Evolutionary conservation across 1,140 invertebrate species (phyloP), one percentile per base, ranked within the genome.

Genomic region (Penaeus chinensis): DNA sequence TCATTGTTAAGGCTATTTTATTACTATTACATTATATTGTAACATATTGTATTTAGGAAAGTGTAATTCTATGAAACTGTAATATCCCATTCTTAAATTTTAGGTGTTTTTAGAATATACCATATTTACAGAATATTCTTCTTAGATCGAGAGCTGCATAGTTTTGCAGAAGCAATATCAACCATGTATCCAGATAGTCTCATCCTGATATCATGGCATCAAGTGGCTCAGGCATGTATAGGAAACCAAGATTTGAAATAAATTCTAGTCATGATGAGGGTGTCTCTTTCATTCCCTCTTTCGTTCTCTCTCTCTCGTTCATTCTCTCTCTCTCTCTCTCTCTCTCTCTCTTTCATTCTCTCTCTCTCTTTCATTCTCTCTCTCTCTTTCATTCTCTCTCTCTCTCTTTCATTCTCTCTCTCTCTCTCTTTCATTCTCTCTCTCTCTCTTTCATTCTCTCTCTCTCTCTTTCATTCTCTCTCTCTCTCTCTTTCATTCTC

Each of bases 111-210:
- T 32, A 37, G 4, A 8, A 24, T 78, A 62, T 77, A 16, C 20
- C 22, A 27, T 37, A 54, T 85, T 79, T 63, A 19, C 32, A 86
- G 85, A 81, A 77, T 66, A 27, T 79, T 86, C 24, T 42, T 86
- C 32, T 18, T 86, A 47, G 85, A 86, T 65, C n/a, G 54, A 80
- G 85, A 78, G 32, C 37, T 86, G 8, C 60, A 79, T 18, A 63
- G 77, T 10, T 79, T 78, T 22, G 32, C 76, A 37, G 85, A 86
- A 47, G 77, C 32, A 37, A 65, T 86, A 47, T 32, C 85, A 66
- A 54, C 76, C 20, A 42, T 80, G 19, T 80, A 77, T 37, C 85
- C 85, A 11, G 42, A 79, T 3, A 69, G 54, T n/a, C 27, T 37
- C 20, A 66, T 86, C 54, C 63, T 86, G 20, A 80, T 79, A 27